These are phyloP conservation scores for Zelleria hepariella DNA, from an alignment of 2,888 invertebrate genomes.

Conservation along the genomic window DNA sequence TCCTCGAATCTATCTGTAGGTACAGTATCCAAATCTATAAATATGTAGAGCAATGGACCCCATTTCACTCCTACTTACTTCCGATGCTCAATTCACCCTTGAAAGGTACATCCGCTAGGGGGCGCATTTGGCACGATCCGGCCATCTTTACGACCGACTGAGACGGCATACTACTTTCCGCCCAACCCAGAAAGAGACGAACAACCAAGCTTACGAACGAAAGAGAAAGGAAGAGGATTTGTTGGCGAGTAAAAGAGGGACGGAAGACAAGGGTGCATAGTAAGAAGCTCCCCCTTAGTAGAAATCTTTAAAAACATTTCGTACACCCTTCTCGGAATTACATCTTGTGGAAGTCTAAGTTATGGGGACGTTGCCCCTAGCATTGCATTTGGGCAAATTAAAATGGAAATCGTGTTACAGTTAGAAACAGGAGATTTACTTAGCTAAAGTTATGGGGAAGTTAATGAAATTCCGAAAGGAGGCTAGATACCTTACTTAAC, in stretches of 20 bases:
- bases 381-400: not conserved
- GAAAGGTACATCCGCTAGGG: slow-evolving; percentile 30
- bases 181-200: not conserved
- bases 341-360: not conserved
- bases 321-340: slow-evolving; percentile 1
- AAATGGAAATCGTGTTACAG: slow-evolving; percentile 32
- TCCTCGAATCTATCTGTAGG: not conserved
- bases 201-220: not conserved
- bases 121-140: slow-evolving; percentile 31
- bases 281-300: not conserved
- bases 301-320: not conserved
- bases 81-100: slow-evolving; percentile 40
- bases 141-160: slow-evolving; percentile 42
- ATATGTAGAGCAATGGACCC: not conserved
- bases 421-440: not conserved
- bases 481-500: not conserved
- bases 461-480: not conserved
- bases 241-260: not conserved
- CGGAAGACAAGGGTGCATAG: not conserved
- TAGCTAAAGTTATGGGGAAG: not conserved
- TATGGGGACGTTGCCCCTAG: not conserved
- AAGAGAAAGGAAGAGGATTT: not conserved
- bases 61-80: slow-evolving; percentile 44
- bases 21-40: not conserved
- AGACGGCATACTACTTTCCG: slow-evolving; percentile 17